phyloP scores from a whole-genome alignment of 2,888 invertebrate genomes.

The Dicranocentrus wangi region DNA sequence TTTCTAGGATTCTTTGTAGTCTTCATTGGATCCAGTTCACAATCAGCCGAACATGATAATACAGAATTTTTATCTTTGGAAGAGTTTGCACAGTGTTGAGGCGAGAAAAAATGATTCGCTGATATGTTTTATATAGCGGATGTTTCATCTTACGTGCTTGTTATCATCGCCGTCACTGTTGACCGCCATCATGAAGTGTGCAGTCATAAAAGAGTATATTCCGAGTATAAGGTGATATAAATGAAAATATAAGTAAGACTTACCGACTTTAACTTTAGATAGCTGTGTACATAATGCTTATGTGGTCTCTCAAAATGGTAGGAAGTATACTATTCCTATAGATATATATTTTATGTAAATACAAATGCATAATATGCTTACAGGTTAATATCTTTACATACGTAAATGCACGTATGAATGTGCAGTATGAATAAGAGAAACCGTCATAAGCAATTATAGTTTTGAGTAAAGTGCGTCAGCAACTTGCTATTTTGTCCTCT shows the following conservation, averaged over 20 bases:
- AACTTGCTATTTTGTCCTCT: slow-evolving; percentile 23
- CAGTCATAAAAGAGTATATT: slow-evolving; percentile 30
- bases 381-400: too few species aligned
- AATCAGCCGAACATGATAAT: too few species aligned
- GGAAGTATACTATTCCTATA: slow-evolving; percentile 3
- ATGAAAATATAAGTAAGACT: background rate
- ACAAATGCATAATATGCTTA: background rate
- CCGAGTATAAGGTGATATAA: background rate
- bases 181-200: slow-evolving; percentile 37
- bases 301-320: background rate
- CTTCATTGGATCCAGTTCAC: too few species aligned
- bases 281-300: slow-evolving; percentile 7
- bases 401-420: slow-evolving; percentile 27
- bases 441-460: slow-evolving; percentile 47
- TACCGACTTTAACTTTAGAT: background rate
- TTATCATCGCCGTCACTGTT: slow-evolving; percentile 22
- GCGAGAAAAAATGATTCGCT: slow-evolving; percentile 4
- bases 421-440: slow-evolving; percentile 29
- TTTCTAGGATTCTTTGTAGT: too few species aligned
- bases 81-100: background rate
- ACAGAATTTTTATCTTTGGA: slow-evolving; percentile 10
- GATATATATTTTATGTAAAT: slow-evolving; percentile 34
- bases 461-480: slow-evolving; percentile 49
- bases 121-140: slow-evolving; percentile 11
- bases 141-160: slow-evolving; percentile 48